Percentiles rank a stretch among this genome's conserved stretches.
phyloP scores from a whole-genome alignment of 2,797 vertebrate species.

The Chloroceryle amazona region DNA sequence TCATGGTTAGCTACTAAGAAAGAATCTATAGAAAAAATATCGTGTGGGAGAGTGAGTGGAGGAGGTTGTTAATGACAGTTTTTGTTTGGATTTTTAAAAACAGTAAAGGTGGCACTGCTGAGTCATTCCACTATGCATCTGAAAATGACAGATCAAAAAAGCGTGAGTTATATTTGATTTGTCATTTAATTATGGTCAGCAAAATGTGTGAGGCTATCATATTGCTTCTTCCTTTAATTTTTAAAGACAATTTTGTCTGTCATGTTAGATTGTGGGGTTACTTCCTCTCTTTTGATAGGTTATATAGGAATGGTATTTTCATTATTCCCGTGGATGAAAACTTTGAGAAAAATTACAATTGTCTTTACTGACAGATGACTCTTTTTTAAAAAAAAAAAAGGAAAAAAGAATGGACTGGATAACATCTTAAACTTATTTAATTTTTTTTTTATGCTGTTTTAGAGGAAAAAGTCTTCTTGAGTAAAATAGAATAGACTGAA shows the following conservation, averaged over 20 bases:
- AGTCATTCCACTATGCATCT: background rate
- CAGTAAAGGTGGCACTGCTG: slow-evolving; percentile 4
- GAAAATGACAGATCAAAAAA: background rate
- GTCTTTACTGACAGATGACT: slow-evolving; percentile 31
- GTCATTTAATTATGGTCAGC: background rate
- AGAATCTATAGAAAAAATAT: slow-evolving; percentile 19
- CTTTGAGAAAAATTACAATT: slow-evolving; percentile 13
- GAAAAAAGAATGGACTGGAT: background rate
- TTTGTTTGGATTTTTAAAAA: slow-evolving; percentile 28
- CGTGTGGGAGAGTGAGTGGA: slow-evolving; percentile 18
- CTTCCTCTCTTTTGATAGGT: background rate
- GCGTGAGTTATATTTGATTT: background rate
- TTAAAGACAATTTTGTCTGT: background rate
- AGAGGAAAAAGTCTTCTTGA: background rate
- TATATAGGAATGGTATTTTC: slow-evolving; percentile 20
- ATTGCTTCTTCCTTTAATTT: slow-evolving; percentile 4
- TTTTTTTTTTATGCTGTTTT: background rate
- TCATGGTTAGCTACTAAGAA: slow-evolving; percentile 43
- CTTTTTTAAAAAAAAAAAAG: background rate
- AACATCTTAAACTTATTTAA: slow-evolving; percentile 60
- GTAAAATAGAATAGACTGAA: slow-evolving; percentile 24
- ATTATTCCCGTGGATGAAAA: background rate
- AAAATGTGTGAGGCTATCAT: background rate
- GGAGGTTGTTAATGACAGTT: slow-evolving; percentile 5
- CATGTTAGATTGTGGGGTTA: background rate